phyloP scores from a whole-genome alignment of 2,888 invertebrate genomes.

The Myathropa florea region DNA sequence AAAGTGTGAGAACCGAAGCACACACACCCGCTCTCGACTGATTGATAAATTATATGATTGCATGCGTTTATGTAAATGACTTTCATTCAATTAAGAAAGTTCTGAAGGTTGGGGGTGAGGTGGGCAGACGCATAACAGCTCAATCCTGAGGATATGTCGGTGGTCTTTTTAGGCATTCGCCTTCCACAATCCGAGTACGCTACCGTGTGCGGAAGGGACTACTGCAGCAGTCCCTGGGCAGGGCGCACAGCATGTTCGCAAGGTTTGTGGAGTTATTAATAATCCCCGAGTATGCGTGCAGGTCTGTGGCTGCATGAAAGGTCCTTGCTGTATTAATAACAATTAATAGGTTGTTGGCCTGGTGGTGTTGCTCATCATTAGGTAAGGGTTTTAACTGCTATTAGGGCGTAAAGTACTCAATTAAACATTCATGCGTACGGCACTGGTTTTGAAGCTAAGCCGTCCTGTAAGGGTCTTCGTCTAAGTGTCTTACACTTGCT shows the following conservation, averaged over 20 bases:
- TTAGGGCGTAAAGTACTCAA: constrained; percentile 33
- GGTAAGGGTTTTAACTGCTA: constrained; percentile 4
- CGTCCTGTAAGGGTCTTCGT: not conserved
- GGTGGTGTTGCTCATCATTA: constrained; percentile 37
- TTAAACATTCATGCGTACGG: constrained; percentile 8
- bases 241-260: not conserved
- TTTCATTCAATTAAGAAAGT: constrained; percentile 13
- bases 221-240: not conserved
- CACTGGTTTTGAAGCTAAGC: not conserved
- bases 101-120: not conserved
- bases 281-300: not conserved
- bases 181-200: not conserved
- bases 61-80: constrained; percentile 8
- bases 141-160: not conserved
- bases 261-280: not conserved
- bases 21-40: not conserved
- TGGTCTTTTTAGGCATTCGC: not conserved
- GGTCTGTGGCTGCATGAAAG: not conserved
- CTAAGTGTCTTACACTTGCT: not conserved
- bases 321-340: constrained; percentile 36
- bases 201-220: not conserved
- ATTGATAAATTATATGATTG: constrained; percentile 44
- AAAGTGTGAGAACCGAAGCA: constrained; percentile 40
- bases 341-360: constrained; percentile 26
- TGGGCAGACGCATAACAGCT: not conserved